phyloP scores from a whole-genome alignment of 2,888 invertebrate genomes.

The Machimus rusticus region DNA sequence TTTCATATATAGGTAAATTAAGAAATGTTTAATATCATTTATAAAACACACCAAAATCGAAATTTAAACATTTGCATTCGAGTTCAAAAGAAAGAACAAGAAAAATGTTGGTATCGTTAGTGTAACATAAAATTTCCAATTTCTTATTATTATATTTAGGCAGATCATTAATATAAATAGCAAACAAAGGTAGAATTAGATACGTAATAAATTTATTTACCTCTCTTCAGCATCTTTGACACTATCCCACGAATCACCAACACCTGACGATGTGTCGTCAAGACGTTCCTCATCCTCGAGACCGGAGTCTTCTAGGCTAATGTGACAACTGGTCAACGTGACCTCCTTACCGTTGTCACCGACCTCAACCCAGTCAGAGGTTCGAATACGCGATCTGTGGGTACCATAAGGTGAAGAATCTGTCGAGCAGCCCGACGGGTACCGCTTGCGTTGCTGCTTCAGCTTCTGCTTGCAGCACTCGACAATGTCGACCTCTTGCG shows the following conservation, averaged over 20 bases:
- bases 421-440: conserved; percentile 61
- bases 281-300: conserved; percentile 63
- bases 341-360: conserved; percentile 67
- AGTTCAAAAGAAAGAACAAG: too few species aligned
- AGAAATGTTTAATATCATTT: too few species aligned
- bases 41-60: too few species aligned
- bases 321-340: conserved; percentile 67
- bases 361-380: conserved; percentile 68
- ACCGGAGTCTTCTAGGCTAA: conserved; percentile 66
- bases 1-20: too few species aligned
- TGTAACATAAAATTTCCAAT: too few species aligned
- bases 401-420: conserved; percentile 62
- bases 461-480: neutral
- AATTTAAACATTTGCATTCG: too few species aligned
- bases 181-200: too few species aligned
- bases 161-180: too few species aligned
- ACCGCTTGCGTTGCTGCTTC: conserved; percentile 55
- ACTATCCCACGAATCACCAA: conserved; percentile 64
- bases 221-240: conserved; percentile 59
- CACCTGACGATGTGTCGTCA: conserved; percentile 61
- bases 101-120: too few species aligned
- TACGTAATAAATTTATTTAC: conserved; percentile 42
- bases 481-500: neutral
- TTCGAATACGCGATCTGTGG: conserved; percentile 60
- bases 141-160: too few species aligned